These are phyloP conservation scores for Athene noctua DNA, from an alignment of 2,113 vertebrate genomes.

Conservation along the genomic window DNA sequence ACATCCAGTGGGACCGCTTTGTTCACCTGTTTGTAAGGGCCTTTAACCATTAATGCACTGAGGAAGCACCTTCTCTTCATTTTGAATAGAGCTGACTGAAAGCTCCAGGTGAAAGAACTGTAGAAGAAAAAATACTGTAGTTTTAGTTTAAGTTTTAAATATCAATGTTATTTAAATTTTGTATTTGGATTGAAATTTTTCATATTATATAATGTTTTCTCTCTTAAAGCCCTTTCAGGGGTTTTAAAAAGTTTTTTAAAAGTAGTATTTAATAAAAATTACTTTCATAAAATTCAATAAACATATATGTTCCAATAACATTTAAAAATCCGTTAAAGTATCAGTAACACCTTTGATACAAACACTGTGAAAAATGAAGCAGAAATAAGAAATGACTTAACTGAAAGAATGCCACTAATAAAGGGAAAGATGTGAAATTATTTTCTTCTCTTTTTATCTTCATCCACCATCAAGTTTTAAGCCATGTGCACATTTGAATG, in stretches of 20 bases:
- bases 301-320: neutral
- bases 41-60: neutral
- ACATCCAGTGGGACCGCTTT: neutral
- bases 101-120: neutral
- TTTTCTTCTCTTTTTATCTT: neutral
- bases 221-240: no score
- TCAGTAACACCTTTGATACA: neutral
- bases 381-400: neutral
- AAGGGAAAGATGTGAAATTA: neutral
- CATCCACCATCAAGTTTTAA: neutral
- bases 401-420: neutral
- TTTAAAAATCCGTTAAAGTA: neutral
- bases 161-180: neutral
- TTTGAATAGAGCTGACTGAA: neutral
- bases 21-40: neutral
- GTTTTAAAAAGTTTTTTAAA: neutral
- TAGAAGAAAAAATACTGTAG: neutral
- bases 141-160: neutral
- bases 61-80: neutral
- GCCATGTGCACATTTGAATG: neutral
- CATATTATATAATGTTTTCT: neutral
- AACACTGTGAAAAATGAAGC: neutral
- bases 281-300: neutral
- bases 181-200: neutral
- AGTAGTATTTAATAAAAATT: neutral